Evolutionary conservation across 2,888 invertebrate species (phyloP).

Genomic region (Amblyjoppa fuscipennis): DNA sequence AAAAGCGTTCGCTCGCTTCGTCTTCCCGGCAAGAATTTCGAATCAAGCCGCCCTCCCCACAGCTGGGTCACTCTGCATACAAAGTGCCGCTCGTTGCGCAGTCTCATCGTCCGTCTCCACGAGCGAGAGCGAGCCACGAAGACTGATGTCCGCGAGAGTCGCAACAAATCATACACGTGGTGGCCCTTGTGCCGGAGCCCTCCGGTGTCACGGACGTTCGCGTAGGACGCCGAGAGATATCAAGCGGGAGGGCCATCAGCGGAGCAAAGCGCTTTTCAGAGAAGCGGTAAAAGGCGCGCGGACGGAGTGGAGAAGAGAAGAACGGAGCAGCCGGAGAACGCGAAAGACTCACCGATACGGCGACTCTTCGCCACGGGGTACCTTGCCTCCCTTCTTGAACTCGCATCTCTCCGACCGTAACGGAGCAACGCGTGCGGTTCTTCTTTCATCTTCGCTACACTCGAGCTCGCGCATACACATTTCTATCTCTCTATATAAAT

Average conservation of each 20-base stretch:
- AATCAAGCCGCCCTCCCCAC: conserved; percentile 13
- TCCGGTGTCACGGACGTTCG: conserved; percentile 49
- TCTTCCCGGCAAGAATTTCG: not conserved
- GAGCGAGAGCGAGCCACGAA: conserved; percentile 20
- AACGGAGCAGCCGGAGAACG: conserved; percentile 39
- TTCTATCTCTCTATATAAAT: not conserved
- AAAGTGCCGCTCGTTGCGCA: conserved; percentile 69
- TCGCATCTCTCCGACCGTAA: not conserved
- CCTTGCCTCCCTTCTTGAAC: conserved; percentile 41
- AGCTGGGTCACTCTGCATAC: conserved; percentile 70
- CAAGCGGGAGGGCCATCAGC: conserved; percentile 21
- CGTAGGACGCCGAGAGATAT: conserved; percentile 58
- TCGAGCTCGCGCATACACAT: not conserved
- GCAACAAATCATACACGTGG: conserved; percentile 64
- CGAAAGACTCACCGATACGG: conserved; percentile 51
- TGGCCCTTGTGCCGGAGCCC: conserved; percentile 25
- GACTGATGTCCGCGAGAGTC: conserved; percentile 57
- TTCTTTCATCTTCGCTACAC: conserved; percentile 63
- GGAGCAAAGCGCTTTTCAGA: conserved; percentile 30
- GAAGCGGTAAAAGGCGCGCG: conserved; percentile 40
- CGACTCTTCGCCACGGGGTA: conserved; percentile 58
- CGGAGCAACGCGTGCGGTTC: conserved; percentile 56
- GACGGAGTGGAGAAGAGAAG: conserved; percentile 8
- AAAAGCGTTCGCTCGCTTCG: not conserved
- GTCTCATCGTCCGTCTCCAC: conserved; percentile 18